phyloP scores from a whole-genome alignment of 2,113 vertebrate species.

The Pseudonaja textilis region DNA sequence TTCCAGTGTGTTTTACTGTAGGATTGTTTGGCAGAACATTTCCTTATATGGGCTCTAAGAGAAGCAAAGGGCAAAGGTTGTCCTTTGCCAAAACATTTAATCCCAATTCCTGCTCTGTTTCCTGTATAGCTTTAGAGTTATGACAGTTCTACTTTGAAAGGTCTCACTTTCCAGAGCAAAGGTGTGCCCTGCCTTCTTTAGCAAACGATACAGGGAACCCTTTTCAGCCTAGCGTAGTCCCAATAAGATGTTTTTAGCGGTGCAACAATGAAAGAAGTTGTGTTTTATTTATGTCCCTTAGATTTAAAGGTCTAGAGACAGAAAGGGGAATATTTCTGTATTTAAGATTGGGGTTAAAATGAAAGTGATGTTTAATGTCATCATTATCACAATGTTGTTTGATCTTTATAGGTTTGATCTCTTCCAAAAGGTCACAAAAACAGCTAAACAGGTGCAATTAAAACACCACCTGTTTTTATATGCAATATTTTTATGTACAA shows the following conservation, averaged over 20 bases:
- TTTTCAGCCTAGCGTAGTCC: neutral
- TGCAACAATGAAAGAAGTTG: neutral
- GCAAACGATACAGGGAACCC: neutral
- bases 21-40: slow-evolving; percentile 51
- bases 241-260: neutral
- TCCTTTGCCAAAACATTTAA: slow-evolving; percentile 50
- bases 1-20: slow-evolving; percentile 45
- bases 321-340: neutral
- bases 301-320: neutral
- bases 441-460: neutral
- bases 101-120: slow-evolving; percentile 61
- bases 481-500: neutral
- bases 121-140: slow-evolving; percentile 55
- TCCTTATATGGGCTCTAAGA: slow-evolving; percentile 61
- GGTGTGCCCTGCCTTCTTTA: slow-evolving; percentile 40
- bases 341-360: neutral
- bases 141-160: slow-evolving; percentile 56
- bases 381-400: neutral
- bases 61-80: slow-evolving; percentile 47
- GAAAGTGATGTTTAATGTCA: neutral
- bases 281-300: neutral
- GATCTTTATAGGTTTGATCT: neutral
- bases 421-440: neutral
- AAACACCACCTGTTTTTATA: neutral
- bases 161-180: slow-evolving; percentile 48